Evolutionary conservation across 2,888 invertebrate genomes (phyloP).

Genomic region (Liopterus haemorrhoidalis): DNA sequence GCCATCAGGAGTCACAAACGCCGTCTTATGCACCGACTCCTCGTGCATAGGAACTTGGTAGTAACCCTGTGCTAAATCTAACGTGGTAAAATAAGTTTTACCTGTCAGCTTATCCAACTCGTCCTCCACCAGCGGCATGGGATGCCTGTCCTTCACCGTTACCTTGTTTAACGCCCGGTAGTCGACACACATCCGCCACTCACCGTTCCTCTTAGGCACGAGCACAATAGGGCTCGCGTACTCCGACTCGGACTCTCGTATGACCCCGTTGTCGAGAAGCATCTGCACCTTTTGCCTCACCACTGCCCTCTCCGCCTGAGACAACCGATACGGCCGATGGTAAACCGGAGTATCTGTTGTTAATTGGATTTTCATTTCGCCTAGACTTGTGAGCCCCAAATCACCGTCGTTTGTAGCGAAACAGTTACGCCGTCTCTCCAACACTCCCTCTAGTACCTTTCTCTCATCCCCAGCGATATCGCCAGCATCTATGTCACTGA

Average conservation of each 20-base stretch:
- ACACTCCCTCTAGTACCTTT: too few species aligned
- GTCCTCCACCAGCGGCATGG: conserved; percentile 4
- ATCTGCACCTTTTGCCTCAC: conserved; percentile 21
- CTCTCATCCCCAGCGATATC: too few species aligned
- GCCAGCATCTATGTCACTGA: too few species aligned
- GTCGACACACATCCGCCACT: conserved; percentile 5
- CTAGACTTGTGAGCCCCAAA: conserved; percentile 20
- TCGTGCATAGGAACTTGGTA: conserved; percentile 31
- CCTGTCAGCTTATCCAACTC: too few species aligned
- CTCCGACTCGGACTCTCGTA: conserved; percentile 20
- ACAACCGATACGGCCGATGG: conserved; percentile 20
- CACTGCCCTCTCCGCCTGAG: conserved; percentile 16
- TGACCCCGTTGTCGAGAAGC: conserved; percentile 18
- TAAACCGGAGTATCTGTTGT: conserved; percentile 18
- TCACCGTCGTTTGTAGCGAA: conserved; percentile 15
- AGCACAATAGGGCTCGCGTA: conserved; percentile 20
- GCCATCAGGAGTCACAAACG: conserved; percentile 31
- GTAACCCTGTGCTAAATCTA: too few species aligned
- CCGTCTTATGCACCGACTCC: conserved; percentile 29
- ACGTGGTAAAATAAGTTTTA: too few species aligned
- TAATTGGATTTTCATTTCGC: conserved; percentile 17
- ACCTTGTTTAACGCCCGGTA: conserved; percentile 6
- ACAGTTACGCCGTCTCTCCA: too few species aligned
- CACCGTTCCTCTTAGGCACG: conserved; percentile 2
- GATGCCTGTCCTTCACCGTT: conserved; percentile 10